Evolutionary conservation across 2,113 vertebrate genomes (phyloP), one percentile per base, ranked within the genome.

Genomic region (Gyps fulvus): DNA sequence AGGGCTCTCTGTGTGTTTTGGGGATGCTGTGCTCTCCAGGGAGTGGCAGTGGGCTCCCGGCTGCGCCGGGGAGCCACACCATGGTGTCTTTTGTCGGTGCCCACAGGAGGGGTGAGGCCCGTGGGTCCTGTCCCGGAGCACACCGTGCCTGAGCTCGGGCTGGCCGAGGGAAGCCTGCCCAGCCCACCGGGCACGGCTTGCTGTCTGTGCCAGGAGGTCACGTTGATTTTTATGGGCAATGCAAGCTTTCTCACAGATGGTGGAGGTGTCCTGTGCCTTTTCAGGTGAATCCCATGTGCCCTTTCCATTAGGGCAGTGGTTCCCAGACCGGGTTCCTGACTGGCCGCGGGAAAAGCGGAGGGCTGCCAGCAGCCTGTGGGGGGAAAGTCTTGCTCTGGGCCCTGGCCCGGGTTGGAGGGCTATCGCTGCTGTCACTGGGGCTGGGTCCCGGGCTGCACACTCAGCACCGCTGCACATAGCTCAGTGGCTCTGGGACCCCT

Each of bases 141-240:
- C 25, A 0, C 7, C 0, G 2, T 20, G 9, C 14, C 49, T 0
- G 42, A 16, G 52, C 23, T 3, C 9, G 1, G 69, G 70, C 31
- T 38, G 74, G 7, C 61, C 31, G 58, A 85, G 61, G 47, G 62
- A 21, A 86, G 22, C 72, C 66, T 4, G 27, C 32, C 55, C 76
- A 26, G 50, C 27, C 59, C 1, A 7, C 34, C 27, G 14, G 61
- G 38, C 61, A 11, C 0, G 14, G 61, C 54, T 54, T 2, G 34
- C 82, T 66, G 34, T 8, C 63, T 3, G 81, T 29, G 49, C 70
- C 70, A 6, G 38, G 21, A 34, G 38, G 49, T 34, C 67, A 3
- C 18, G 1, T 6, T 20, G 76, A 8, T 21, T 58, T 45, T 11
- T 11, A 11, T 1, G 38, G 80, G 47, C 91, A 58, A 21, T 3